These are phyloP conservation scores for Daboia siamensis DNA, from an alignment of 2,113 vertebrate species.

Conservation along the genomic window DNA sequence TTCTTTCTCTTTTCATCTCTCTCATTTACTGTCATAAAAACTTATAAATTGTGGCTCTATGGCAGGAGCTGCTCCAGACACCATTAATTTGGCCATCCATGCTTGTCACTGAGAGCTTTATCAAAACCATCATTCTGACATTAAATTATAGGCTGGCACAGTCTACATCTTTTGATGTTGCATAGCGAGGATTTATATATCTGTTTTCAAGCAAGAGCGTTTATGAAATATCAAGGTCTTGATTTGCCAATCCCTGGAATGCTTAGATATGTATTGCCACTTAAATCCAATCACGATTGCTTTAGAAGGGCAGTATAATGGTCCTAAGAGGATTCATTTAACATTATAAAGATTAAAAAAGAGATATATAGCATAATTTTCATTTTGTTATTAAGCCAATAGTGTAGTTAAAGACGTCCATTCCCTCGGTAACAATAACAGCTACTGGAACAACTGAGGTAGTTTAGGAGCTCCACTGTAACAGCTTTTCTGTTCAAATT, in stretches of 20 bases:
- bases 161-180: slow-evolving; percentile 41
- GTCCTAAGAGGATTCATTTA: slow-evolving; percentile 37
- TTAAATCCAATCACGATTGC: slow-evolving; percentile 37
- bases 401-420: slow-evolving; percentile 47
- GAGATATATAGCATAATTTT: slow-evolving; percentile 51
- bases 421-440: slow-evolving; percentile 29
- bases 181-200: not conserved
- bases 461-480: slow-evolving; percentile 29
- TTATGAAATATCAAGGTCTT: slow-evolving; percentile 42
- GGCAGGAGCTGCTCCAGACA: not conserved
- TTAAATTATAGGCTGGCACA: slow-evolving; percentile 24
- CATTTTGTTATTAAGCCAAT: slow-evolving; percentile 49
- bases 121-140: slow-evolving; percentile 32
- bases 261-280: not conserved
- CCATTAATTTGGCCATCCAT: not conserved
- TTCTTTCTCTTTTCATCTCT: not conserved
- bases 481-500: slow-evolving; percentile 44
- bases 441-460: slow-evolving; percentile 30
- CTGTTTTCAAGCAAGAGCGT: slow-evolving; percentile 28
- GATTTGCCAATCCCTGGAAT: slow-evolving; percentile 35
- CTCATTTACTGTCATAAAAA: not conserved
- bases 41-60: not conserved
- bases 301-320: slow-evolving; percentile 36
- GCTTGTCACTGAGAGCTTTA: not conserved
- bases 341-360: not conserved